Evolutionary conservation across 2,888 invertebrate genomes (phyloP).

Genomic region (Brenthis ino): DNA sequence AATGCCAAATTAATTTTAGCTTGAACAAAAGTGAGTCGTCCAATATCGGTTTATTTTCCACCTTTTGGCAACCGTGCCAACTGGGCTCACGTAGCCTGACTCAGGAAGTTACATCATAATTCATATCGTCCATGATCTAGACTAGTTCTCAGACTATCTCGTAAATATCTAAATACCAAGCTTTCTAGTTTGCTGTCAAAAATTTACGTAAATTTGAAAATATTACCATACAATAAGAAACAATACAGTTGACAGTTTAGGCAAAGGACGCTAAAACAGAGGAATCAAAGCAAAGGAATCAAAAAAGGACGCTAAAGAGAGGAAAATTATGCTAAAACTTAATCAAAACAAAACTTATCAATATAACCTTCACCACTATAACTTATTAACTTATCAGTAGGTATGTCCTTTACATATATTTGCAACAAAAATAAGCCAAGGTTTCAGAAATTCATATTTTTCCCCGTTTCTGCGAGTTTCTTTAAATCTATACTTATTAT

Average conservation of each 20-base stretch:
- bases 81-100: constrained; percentile 48
- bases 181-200: background rate
- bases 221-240: too few relatives aligned
- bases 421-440: constrained; percentile 12
- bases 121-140: constrained; percentile 44
- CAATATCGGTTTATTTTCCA: constrained; percentile 33
- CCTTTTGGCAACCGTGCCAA: constrained; percentile 49
- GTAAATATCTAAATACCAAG: background rate
- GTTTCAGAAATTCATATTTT: constrained; percentile 24
- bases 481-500: too few relatives aligned
- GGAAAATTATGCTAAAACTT: background rate
- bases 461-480: constrained; percentile 20
- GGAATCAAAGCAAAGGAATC: background rate
- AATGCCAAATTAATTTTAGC: constrained; percentile 29
- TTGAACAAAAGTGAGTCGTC: constrained; percentile 26
- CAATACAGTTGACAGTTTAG: too few relatives aligned
- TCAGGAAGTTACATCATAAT: constrained; percentile 58
- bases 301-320: background rate
- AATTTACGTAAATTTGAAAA: too few relatives aligned
- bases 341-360: constrained; percentile 1
- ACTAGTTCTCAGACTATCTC: constrained; percentile 32
- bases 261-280: background rate
- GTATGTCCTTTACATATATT: background rate
- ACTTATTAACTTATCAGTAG: constrained; percentile 6
- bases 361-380: constrained; percentile 2